Evolutionary conservation across 2,797 vertebrate genomes (phyloP).

Genomic region (Hemitrygon akajei): DNA sequence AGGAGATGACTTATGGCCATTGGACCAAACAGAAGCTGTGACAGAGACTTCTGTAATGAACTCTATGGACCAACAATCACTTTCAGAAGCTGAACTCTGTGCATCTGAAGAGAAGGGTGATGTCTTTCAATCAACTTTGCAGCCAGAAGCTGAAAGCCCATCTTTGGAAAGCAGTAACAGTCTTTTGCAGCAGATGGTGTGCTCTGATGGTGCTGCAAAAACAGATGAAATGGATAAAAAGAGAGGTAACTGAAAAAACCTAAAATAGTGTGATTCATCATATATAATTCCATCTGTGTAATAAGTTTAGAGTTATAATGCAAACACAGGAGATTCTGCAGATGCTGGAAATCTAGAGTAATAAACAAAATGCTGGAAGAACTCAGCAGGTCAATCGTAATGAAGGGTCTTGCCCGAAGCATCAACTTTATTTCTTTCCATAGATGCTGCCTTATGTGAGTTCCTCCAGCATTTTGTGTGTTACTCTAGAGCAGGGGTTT

Average conservation of each 20-base stretch:
- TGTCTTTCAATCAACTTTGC: background rate
- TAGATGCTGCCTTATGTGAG: too few relatives aligned
- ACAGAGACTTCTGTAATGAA: background rate
- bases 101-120: background rate
- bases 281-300: background rate
- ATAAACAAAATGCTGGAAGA: too few relatives aligned
- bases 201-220: background rate
- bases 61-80: background rate
- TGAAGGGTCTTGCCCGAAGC: too few relatives aligned
- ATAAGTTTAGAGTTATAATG: background rate
- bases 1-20: background rate
- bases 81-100: background rate
- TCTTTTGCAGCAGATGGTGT: background rate
- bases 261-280: background rate
- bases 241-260: constrained; percentile 7
- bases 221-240: constrained; percentile 30
- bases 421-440: too few relatives aligned
- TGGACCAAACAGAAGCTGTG: background rate
- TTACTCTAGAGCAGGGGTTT: too few relatives aligned
- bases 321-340: too few relatives aligned
- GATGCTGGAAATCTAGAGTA: too few relatives aligned
- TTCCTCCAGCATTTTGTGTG: too few relatives aligned
- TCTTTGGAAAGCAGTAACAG: background rate
- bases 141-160: background rate
- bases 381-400: too few relatives aligned